These are phyloP conservation scores for Pristionchus arcanus DNA, from an alignment of 2,888 invertebrate species.

Conservation along the genomic window DNA sequence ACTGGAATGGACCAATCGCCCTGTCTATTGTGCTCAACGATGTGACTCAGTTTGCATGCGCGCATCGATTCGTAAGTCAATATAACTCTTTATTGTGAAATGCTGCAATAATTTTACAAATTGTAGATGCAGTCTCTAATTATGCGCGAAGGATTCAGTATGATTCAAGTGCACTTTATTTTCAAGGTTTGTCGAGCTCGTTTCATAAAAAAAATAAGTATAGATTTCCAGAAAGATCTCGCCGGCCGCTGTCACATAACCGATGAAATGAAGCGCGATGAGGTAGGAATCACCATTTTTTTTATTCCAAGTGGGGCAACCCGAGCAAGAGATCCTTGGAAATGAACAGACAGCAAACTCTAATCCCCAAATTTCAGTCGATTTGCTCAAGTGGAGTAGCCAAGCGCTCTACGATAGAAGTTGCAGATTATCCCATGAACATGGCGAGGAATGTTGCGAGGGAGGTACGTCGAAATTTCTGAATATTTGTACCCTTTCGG, in stretches of 20 bases:
- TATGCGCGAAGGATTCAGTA: background rate
- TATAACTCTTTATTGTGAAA: background rate
- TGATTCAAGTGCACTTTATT: conserved; percentile 4
- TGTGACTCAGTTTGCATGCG: background rate
- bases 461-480: background rate
- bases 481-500: background rate
- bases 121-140: background rate
- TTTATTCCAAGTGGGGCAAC: background rate
- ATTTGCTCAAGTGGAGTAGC: background rate
- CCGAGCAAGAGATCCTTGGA: background rate
- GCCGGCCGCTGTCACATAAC: background rate
- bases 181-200: background rate
- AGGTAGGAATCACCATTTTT: background rate
- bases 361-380: background rate
- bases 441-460: conserved; percentile 41
- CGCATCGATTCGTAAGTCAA: background rate
- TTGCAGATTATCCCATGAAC: conserved; percentile 50
- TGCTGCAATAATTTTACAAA: background rate
- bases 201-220: background rate
- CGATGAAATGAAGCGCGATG: background rate
- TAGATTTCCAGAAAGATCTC: background rate
- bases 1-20: background rate
- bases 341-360: background rate
- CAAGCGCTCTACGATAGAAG: background rate
- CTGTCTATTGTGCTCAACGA: conserved; percentile 26